These are phyloP conservation scores for Ophioderma brevispina DNA, from an alignment of 35 echinoderm and acorn worm genomes.

Conservation along the genomic window DNA sequence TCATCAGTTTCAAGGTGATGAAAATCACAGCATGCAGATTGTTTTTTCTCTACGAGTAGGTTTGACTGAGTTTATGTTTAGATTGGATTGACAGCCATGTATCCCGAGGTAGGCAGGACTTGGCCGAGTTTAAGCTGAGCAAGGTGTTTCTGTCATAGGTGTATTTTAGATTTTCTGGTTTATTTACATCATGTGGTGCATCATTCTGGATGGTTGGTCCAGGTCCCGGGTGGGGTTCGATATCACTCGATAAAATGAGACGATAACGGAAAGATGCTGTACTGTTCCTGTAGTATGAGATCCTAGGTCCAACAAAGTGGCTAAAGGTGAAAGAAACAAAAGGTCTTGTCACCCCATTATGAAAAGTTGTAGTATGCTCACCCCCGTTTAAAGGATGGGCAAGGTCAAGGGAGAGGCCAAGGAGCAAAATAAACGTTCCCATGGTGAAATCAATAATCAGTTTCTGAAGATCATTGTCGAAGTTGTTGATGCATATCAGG, in stretches of 20 bases:
- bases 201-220: not conserved
- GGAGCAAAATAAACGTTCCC: not conserved
- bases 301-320: not conserved
- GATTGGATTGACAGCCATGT: not conserved
- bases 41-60: not conserved
- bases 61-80: not conserved
- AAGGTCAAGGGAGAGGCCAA: not conserved
- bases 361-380: not conserved
- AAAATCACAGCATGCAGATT: not conserved
- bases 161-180: too few species aligned
- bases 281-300: not conserved
- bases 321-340: not conserved
- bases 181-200: not conserved
- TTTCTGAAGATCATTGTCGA: not conserved
- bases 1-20: too few species aligned
- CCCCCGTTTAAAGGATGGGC: not conserved
- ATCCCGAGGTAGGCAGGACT: not conserved
- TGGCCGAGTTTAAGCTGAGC: not conserved
- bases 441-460: not conserved
- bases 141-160: not conserved
- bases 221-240: not conserved
- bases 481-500: too few species aligned
- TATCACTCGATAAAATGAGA: not conserved
- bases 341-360: not conserved
- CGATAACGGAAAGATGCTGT: not conserved